A percentile compares a stretch with the other conserved stretches of the same genome.
These are phyloP conservation scores for Diabrotica undecimpunctata DNA, from an alignment of 1,140 invertebrate species.

Conservation along the genomic window DNA sequence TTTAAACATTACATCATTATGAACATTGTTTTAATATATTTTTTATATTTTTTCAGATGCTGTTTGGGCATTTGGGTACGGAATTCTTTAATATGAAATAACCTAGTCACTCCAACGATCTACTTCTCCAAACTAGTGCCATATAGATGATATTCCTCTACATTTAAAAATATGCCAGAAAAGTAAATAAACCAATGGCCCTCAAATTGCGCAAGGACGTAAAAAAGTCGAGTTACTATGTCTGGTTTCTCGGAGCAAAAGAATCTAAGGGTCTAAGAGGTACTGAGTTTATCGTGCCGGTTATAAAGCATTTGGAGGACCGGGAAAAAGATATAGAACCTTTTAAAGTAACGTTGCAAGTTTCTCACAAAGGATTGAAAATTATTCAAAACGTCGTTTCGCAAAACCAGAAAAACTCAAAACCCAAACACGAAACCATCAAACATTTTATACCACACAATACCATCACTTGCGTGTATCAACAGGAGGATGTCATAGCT, in stretches of 20 bases:
- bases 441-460: constrained; percentile 95
- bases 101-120: background rate
- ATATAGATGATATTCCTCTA: background rate
- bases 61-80: no score
- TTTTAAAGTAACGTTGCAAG: constrained; percentile 83
- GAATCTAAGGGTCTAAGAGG: constrained; percentile 87
- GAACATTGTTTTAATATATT: no score
- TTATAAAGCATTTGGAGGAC: constrained; percentile 78
- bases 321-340: constrained; percentile 82
- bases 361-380: constrained; percentile 90
- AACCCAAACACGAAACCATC: constrained; percentile 64
- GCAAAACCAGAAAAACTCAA: constrained; percentile 55
- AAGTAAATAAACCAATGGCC: constrained; percentile 51
- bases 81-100: background rate
- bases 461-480: constrained; percentile 81
- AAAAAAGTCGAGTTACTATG: constrained; percentile 95
- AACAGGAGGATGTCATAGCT: constrained; percentile 86
- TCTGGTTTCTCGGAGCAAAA: constrained; percentile 95
- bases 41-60: no score
- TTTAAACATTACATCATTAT: no score
- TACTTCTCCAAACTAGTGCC: background rate
- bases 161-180: background rate
- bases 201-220: constrained; percentile 76
- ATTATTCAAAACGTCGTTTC: constrained; percentile 78
- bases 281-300: constrained; percentile 73